Base-by-base conservation (phyloP, 2,888 invertebrate genomes). In the Cheilosia grossa region DNA sequence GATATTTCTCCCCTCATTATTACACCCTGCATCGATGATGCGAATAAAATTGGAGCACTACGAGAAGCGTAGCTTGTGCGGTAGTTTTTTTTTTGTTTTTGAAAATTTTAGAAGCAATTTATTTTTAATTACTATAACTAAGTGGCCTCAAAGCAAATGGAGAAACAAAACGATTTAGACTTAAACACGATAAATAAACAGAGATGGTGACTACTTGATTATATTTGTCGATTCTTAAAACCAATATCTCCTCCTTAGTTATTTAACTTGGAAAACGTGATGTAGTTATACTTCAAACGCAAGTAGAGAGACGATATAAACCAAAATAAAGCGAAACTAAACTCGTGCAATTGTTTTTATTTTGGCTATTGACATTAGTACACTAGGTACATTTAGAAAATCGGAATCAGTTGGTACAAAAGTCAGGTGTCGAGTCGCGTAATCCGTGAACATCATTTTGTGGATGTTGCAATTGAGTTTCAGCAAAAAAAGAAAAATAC, bases 1-100 rank as follows among this genome's bases (percentile, higher is more conserved):
- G 92, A 79, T 72, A 42, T 80, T 47, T 42, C 27, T 42, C 9
- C 30, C 19, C 47, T 47, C 10, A 40, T 21, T 33, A 47, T 40
- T 17, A 64, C 74, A 69, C 69, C 59, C 58, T 40, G 21, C 73
- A 51, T 4, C 70, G 42, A 54, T 66, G n/a, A 59, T 61, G 54
- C 19, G 61, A 67, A 63, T 56, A 17, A 67, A 78, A 70, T 72
- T 70, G n/a, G n/a, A 53, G 30, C 51, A 72, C 44, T n/a, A 44
- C 30, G 30, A 37, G 30, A 56, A 42, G 19, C 51, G 21, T 19
- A 63, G 19, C 19, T 42, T n/a, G 47, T 67, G 42, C 37, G 56
- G 58, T 69, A 66, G 58, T 42, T 69, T 51, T 64, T 78, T 54
- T 27, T 72, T 49, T 56, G n/a, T 69, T 44, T 61, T 53, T 19